These are phyloP conservation scores for Chelon auratus DNA, from an alignment of 2,797 vertebrate genomes.

Conservation along the genomic window DNA sequence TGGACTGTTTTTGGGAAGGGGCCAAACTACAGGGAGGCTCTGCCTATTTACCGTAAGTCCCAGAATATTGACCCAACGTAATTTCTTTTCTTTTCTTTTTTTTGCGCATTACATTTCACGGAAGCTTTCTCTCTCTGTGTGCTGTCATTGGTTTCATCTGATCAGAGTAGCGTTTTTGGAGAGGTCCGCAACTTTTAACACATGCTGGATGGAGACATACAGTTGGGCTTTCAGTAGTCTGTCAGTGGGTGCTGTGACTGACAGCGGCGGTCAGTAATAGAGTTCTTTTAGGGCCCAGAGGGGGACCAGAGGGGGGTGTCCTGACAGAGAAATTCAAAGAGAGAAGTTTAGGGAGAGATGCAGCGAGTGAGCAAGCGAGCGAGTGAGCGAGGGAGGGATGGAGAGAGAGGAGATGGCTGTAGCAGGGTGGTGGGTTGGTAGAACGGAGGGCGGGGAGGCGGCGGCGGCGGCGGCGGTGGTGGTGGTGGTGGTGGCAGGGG, in stretches of 20 bases:
- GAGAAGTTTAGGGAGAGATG: slow-evolving; percentile 71
- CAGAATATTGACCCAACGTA: slow-evolving; percentile 41
- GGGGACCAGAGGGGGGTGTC: slow-evolving; percentile 69
- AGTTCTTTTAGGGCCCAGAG: slow-evolving; percentile 81
- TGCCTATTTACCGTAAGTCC: slow-evolving; percentile 97
- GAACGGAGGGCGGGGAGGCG: slow-evolving; percentile 74
- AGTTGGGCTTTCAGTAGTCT: slow-evolving; percentile 73
- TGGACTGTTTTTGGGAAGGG: slow-evolving; percentile 99
- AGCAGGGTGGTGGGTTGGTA: slow-evolving; percentile 82
- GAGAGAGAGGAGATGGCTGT: slow-evolving; percentile 72
- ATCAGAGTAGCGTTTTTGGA: slow-evolving; percentile 34
- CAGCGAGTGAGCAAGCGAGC: slow-evolving; percentile 61
- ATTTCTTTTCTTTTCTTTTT: slow-evolving; percentile 21
- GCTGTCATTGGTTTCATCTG: slow-evolving; percentile 59
- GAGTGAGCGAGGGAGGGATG: slow-evolving; percentile 54
- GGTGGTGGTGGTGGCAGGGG: slow-evolving; percentile 80
- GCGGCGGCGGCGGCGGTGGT: slow-evolving; percentile 40
- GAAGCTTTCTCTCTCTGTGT: slow-evolving; percentile 35
- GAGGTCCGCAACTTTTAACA: slow-evolving; percentile 51
- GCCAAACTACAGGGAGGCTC: slow-evolving; percentile 98
- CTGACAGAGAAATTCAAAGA: slow-evolving; percentile 76
- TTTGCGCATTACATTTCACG: slow-evolving; percentile 36
- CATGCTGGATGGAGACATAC: slow-evolving; percentile 78
- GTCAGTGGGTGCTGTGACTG: slow-evolving; percentile 76
- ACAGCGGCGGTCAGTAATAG: slow-evolving; percentile 80